A percentile compares a stretch with the other conserved stretches of the same genome.
Conservation (phyloP, 1,140 invertebrate genomes). For the Polypedilum vanderplanki region DNA sequence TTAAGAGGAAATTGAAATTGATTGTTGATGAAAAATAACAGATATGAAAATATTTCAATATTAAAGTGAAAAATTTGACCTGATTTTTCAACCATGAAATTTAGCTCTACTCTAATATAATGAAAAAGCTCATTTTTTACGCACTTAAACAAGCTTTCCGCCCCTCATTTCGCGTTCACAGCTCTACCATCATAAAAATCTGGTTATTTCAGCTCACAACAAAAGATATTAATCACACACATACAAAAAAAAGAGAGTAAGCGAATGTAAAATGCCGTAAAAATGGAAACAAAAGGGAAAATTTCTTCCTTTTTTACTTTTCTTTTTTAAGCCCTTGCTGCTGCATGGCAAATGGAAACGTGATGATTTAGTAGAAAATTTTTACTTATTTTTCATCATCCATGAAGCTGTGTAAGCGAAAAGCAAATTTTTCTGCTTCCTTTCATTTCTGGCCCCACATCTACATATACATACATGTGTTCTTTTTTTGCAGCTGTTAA, state of each 20-base stretch:
- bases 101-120: too few species aligned
- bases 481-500: not conserved
- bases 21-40: too few species aligned
- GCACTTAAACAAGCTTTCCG: too few species aligned
- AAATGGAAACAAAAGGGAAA: not conserved
- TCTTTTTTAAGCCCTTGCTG: too few species aligned
- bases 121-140: too few species aligned
- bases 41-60: too few species aligned
- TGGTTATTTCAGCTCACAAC: not conserved
- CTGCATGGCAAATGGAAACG: not conserved
- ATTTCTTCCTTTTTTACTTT: too few species aligned
- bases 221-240: slow-evolving; percentile 15
- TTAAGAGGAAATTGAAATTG: too few species aligned
- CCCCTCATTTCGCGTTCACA: too few species aligned
- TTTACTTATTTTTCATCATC: not conserved
- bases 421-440: not conserved
- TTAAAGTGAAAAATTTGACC: too few species aligned
- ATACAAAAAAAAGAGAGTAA: not conserved
- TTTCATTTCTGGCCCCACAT: not conserved
- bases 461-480: not conserved
- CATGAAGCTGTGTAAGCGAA: slow-evolving; percentile 4
- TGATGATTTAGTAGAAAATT: slow-evolving; percentile 27
- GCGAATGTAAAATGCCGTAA: not conserved
- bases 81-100: too few species aligned
- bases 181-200: not conserved